A percentile compares a stretch with the other conserved stretches of the same genome.
These are phyloP conservation scores for Pantherophis alleghaniensis DNA, from an alignment of 2,797 vertebrate species.

Conservation along the genomic window DNA sequence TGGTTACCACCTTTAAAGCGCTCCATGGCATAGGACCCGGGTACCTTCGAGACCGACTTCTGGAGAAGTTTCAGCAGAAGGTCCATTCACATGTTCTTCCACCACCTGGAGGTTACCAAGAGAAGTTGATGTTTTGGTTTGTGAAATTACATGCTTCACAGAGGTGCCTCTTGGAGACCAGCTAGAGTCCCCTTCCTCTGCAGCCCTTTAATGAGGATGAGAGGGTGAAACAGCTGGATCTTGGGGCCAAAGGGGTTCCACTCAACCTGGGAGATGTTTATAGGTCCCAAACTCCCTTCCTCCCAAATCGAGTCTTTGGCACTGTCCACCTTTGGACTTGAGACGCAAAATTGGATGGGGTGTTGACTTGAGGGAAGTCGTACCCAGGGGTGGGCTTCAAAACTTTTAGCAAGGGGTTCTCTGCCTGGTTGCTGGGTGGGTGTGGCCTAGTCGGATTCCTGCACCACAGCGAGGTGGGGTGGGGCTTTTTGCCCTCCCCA, in stretches of 20 bases:
- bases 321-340: neutral
- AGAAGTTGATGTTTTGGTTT: neutral
- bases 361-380: too few relatives aligned
- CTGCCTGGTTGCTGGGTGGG: too few relatives aligned
- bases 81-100: neutral
- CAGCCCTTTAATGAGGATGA: too few relatives aligned
- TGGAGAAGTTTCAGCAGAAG: neutral
- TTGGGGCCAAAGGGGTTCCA: neutral
- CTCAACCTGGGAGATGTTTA: neutral
- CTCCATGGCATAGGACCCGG: too few relatives aligned
- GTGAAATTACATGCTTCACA: neutral
- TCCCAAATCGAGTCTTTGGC: neutral
- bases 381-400: too few relatives aligned
- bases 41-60: too few relatives aligned
- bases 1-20: too few relatives aligned
- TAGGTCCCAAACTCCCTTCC: neutral
- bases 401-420: too few relatives aligned
- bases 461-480: too few relatives aligned
- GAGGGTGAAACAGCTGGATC: neutral
- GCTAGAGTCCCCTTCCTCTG: neutral
- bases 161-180: neutral
- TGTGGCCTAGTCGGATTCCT: too few relatives aligned
- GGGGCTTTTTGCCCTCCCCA: too few relatives aligned
- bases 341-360: neutral
- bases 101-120: neutral